A percentile compares a stretch with the other conserved stretches of the same genome.
phyloP scores from a whole-genome alignment of 2,888 invertebrate genomes.

The Nomada fabriciana region DNA sequence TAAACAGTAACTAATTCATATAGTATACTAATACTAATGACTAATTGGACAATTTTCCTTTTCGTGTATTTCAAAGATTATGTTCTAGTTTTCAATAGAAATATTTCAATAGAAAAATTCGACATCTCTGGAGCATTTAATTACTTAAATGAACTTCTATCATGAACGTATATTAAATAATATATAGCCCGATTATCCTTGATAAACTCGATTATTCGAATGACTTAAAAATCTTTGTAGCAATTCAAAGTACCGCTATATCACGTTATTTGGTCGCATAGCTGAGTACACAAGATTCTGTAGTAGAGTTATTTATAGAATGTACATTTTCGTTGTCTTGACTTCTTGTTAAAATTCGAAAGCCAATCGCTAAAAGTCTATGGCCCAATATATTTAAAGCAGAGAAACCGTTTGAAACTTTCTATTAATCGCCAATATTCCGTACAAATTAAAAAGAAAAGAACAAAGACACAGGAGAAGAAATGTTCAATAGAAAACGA shows the following conservation, averaged over 20 bases:
- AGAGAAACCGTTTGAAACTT: not conserved
- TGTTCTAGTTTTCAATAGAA: not conserved
- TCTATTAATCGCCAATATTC: not conserved
- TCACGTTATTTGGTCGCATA: conserved; percentile 61
- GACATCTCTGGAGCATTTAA: too few relatives aligned
- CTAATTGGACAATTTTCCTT: too few relatives aligned
- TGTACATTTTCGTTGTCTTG: conserved; percentile 34
- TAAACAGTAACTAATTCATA: conserved; percentile 4
- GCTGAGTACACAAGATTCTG: conserved; percentile 50
- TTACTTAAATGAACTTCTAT: not conserved
- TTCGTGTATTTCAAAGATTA: not conserved
- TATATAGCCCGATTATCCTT: not conserved
- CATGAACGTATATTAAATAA: not conserved
- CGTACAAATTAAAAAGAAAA: not conserved
- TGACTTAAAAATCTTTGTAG: conserved; percentile 18
- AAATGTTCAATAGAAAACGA: not conserved
- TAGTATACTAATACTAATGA: not conserved
- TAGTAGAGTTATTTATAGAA: conserved; percentile 69
- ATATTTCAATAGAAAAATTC: not conserved
- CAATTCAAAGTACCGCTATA: conserved; percentile 52
- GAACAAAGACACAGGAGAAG: too few relatives aligned
- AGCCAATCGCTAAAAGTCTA: conserved; percentile 26
- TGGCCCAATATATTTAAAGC: not conserved
- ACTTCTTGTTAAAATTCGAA: conserved; percentile 57
- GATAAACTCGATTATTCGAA: not conserved